Percentiles rank a stretch among this genome's conserved stretches.
Evolutionary conservation across 2,888 invertebrate species (phyloP).

Genomic region (Oegoconia quadripuncta): DNA sequence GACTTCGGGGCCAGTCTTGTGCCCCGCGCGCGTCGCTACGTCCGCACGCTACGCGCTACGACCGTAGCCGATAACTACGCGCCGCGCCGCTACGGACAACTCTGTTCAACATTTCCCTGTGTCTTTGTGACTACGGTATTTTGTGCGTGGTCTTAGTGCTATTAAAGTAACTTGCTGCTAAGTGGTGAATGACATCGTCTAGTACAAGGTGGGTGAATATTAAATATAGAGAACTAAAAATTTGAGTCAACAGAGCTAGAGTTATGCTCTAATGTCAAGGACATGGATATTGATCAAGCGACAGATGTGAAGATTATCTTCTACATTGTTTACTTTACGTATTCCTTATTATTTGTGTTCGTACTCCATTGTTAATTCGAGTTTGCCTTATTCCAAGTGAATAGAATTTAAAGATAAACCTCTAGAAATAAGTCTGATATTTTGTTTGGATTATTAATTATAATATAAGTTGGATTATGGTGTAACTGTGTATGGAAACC

Average conservation of each 20-base stretch:
- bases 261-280: constrained; percentile 65
- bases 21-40: constrained; percentile 62
- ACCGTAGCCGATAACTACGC: constrained; percentile 50
- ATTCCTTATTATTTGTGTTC: not conserved
- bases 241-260: constrained; percentile 37
- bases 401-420: too few relatives aligned
- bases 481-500: not conserved
- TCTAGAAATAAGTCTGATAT: too few relatives aligned
- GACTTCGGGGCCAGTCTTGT: constrained; percentile 57
- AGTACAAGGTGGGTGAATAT: constrained; percentile 58
- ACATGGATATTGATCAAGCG: constrained; percentile 67
- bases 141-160: constrained; percentile 4
- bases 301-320: constrained; percentile 24
- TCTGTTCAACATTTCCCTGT: constrained; percentile 41
- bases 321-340: constrained; percentile 12
- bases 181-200: constrained; percentile 3
- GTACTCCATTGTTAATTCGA: not conserved
- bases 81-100: constrained; percentile 38
- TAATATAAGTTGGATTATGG: too few relatives aligned
- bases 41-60: constrained; percentile 58
- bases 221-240: constrained; percentile 47
- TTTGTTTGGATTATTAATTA: too few relatives aligned
- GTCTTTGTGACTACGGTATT: constrained; percentile 31
- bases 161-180: not conserved
- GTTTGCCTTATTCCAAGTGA: too few relatives aligned